These are phyloP conservation scores for Phoxinus phoxinus DNA, from an alignment of 2,113 vertebrate species.

Conservation along the genomic window DNA sequence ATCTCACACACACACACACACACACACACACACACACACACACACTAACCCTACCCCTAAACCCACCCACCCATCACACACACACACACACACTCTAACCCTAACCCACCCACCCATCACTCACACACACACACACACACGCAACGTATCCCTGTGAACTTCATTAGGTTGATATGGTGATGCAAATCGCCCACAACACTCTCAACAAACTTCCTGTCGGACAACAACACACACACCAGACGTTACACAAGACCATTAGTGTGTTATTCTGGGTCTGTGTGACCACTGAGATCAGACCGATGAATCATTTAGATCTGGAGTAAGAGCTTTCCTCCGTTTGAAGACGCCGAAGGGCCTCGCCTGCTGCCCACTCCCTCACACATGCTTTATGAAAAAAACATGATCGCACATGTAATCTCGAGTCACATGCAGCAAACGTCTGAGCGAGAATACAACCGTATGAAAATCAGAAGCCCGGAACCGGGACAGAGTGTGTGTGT, in stretches of 20 bases:
- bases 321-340: slow-evolving; percentile 64
- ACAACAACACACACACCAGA: slow-evolving; percentile 30
- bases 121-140: slow-evolving; percentile 12
- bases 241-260: slow-evolving; percentile 22
- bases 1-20: slow-evolving; percentile 18
- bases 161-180: slow-evolving; percentile 23
- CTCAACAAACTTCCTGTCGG: slow-evolving; percentile 6
- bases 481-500: not conserved
- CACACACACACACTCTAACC: slow-evolving; percentile 25
- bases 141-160: not conserved
- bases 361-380: not conserved
- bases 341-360: slow-evolving; percentile 40
- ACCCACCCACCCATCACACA: too few relatives aligned
- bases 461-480: not conserved
- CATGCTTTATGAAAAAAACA: not conserved
- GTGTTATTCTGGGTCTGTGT: not conserved
- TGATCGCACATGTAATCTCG: not conserved
- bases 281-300: slow-evolving; percentile 44
- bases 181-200: not conserved
- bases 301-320: slow-evolving; percentile 66
- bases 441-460: not conserved
- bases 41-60: too few relatives aligned
- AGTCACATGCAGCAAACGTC: not conserved
- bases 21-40: slow-evolving; percentile 26
- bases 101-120: too few relatives aligned